Percentiles rank a stretch among this genome's conserved stretches.
phyloP scores from a whole-genome alignment of 2,797 vertebrate species.

The Kryptopterus vitreolus region DNA sequence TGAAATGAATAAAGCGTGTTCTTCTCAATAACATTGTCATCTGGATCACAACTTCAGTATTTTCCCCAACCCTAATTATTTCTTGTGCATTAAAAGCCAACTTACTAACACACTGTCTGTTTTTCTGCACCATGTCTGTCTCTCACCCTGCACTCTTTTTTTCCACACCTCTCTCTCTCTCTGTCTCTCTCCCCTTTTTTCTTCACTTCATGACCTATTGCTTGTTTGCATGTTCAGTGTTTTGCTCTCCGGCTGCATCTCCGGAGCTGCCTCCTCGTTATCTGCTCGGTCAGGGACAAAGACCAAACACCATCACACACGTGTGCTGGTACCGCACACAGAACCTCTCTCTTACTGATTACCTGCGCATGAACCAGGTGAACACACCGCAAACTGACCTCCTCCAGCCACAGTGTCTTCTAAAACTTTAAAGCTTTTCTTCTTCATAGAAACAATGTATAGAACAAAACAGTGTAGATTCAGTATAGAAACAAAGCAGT shows the following conservation, averaged over 20 bases:
- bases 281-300: constrained; percentile 85
- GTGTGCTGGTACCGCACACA: constrained; percentile 97
- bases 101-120: constrained; percentile 33
- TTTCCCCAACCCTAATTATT: not conserved
- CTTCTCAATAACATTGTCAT: constrained; percentile 7
- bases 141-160: constrained; percentile 62
- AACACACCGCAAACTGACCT: constrained; percentile 55
- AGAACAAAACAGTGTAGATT: too few relatives aligned
- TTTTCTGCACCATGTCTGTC: constrained; percentile 15
- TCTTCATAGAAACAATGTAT: too few relatives aligned
- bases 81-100: constrained; percentile 1
- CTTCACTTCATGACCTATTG: constrained; percentile 50
- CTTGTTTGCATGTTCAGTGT: constrained; percentile 71
- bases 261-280: constrained; percentile 85
- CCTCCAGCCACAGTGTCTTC: not conserved
- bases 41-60: not conserved
- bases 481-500: not conserved
- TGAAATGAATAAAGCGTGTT: not conserved
- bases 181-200: not conserved
- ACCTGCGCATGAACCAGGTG: constrained; percentile 95
- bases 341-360: constrained; percentile 90
- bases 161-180: constrained; percentile 51
- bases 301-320: constrained; percentile 92
- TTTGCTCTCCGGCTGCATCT: constrained; percentile 79
- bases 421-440: too few relatives aligned